Evolutionary conservation across 2,797 vertebrate genomes (phyloP).

Genomic region (Neoniphon sammara): DNA sequence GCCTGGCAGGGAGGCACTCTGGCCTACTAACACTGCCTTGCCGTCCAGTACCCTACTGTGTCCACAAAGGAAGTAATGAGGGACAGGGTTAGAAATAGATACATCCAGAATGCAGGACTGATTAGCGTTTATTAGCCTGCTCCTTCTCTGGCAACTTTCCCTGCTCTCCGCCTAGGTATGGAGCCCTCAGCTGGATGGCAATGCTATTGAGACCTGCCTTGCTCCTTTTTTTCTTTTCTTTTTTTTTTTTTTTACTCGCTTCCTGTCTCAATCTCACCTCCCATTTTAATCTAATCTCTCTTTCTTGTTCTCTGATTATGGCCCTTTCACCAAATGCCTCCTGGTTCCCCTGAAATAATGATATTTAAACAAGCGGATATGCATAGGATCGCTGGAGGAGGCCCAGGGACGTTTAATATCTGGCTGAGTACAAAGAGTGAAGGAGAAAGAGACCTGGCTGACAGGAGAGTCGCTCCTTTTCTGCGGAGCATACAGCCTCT

Average conservation of each 20-base stretch:
- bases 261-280: conserved; percentile 45
- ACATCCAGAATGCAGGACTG: conserved; percentile 61
- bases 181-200: conserved; percentile 42
- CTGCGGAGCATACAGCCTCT: conserved; percentile 68
- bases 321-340: conserved; percentile 71
- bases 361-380: conserved; percentile 77
- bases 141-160: conserved; percentile 53
- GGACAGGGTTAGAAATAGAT: conserved; percentile 40
- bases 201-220: conserved; percentile 21
- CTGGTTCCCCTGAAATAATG: conserved; percentile 69
- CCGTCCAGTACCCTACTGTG: conserved; percentile 21
- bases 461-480: conserved; percentile 63
- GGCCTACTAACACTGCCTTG: conserved; percentile 10
- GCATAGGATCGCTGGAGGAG: conserved; percentile 69
- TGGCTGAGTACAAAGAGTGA: conserved; percentile 76
- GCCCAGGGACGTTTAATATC: conserved; percentile 78
- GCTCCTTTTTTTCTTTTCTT: background rate
- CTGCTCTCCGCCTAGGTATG: conserved; percentile 53
- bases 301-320: conserved; percentile 77
- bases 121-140: conserved; percentile 70
- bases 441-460: conserved; percentile 71
- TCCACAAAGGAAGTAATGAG: conserved; percentile 71
- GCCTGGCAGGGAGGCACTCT: background rate
- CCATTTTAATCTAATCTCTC: conserved; percentile 71
- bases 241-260: conserved; percentile 34